Base-by-base conservation (phyloP, 2,888 invertebrate species). In the Yponomeuta plumbellus region DNA sequence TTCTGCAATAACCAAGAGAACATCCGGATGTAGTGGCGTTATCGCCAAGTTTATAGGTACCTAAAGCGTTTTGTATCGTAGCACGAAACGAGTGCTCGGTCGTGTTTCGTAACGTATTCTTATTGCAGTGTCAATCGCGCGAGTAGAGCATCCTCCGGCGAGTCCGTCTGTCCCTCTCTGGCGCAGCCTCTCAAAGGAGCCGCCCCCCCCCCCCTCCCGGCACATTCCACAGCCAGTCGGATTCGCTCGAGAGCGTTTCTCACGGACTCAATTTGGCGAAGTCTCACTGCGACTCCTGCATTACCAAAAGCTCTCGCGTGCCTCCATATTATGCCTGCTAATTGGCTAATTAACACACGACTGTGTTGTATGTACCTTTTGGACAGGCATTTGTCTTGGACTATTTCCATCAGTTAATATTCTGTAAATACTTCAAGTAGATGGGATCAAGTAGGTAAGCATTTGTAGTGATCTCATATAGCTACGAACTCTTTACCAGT, bases 201-300 rank as follows among this genome's bases (percentile, higher is more conserved):
- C 77, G 84, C 88, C 86, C 86, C 87, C 67, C 66, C 65, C 59
- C 65, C 57, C 59, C 63, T 22, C 23, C 56, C 62, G 81, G 85
- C 84, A 83, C 89, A 88, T 88, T 88, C 89, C 88, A 79, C 76
- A 77, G 78, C 81, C 79, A 21, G 22, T n/a, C 23, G 8, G 26
- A 58, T 83, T 83, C 81, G 11, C 21, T 20, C 88, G 82, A 80
- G 85, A 86, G 87, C 87, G 84, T 90, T 91, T 91, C 91, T 91
- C 91, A 91, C 91, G 91, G 88, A 77, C 87, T 84, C 80, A 83
- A 88, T 89, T 88, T 88, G 87, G 88, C 88, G 83, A 88, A 83
- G 80, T 84, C 84, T 84, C 85, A 83, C 81, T 77, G 77, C 73
- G 59, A 57, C 61, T 44, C 65, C 44, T 52, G 21, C 59, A 57